These are phyloP conservation scores for Eonycteris spelaea DNA, from an alignment of 2,113 vertebrate species.

Conservation along the genomic window DNA sequence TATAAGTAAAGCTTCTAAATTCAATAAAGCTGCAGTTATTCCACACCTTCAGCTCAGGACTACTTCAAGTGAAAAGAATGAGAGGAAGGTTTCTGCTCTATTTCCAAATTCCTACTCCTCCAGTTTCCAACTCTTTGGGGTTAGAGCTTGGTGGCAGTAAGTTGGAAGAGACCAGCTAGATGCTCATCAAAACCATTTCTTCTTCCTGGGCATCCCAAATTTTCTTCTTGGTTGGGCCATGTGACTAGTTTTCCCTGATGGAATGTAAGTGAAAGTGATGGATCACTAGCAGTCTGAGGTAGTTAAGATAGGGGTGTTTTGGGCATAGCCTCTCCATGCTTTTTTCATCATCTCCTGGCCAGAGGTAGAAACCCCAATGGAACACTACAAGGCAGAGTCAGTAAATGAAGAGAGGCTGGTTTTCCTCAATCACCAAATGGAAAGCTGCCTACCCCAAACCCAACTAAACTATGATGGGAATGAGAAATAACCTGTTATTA, in stretches of 20 bases:
- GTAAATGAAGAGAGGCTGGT: background rate
- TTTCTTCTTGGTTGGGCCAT: background rate
- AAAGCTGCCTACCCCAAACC: background rate
- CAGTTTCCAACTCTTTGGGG: background rate
- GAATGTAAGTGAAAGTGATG: background rate
- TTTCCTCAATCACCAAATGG: background rate
- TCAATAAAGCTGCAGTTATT: background rate
- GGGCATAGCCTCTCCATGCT: background rate
- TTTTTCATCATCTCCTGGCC: background rate
- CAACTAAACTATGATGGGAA: background rate
- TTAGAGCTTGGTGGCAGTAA: background rate
- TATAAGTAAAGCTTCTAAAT: slow-evolving; percentile 1
- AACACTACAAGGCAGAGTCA: background rate
- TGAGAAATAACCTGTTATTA: background rate
- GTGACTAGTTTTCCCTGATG: background rate
- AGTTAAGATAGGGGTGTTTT: background rate
- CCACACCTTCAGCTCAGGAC: background rate
- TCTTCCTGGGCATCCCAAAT: background rate
- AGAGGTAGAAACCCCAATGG: background rate
- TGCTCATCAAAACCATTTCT: background rate
- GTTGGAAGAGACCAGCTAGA: background rate
- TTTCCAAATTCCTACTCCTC: background rate
- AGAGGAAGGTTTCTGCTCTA: background rate
- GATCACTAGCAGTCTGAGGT: background rate
- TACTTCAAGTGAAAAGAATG: background rate